Evolutionary conservation across 2,797 vertebrate genomes (phyloP), one percentile per base, ranked within the genome.

Genomic region (Pipistrellus pygmaeus): DNA sequence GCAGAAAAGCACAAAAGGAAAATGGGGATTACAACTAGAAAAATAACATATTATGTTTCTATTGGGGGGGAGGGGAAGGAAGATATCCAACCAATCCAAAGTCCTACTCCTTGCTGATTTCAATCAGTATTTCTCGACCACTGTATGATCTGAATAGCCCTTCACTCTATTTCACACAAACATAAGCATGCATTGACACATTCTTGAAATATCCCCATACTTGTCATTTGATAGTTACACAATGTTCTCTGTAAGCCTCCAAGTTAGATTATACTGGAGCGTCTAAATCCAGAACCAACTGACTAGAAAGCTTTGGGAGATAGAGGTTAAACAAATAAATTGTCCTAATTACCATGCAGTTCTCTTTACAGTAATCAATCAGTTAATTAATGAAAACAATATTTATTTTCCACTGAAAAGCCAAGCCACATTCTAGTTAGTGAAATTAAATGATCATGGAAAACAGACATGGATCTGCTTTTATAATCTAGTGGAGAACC

Each of bases 351-450:
- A 90, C 23, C 8, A 64, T 4, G 73, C 27, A 80, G 32, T 5
- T 66, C 64, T 85, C 35, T 25, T 82, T 88, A 88, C 4, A 57
- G 27, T 55, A 88, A 94, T 44, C 35, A 71, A 72, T 71, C 64
- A 92, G 44, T 84, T 84, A 95, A 71, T 82, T 62, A 95, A 93
- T 88, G 57, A 64, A 95, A 83, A 38, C 84, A 94, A 60, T 76
- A 82, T 86, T 88, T 95, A 83, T 75, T 95, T 89, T 86, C 53
- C 91, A 91, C 13, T 69, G 5, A 75, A 71, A 80, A 85, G 38
- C 4, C 41, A 85, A 88, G 57, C 17, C 48, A 57, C 21, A 88
- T 60, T 86, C 57, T 83, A 91, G 17, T 60, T 68, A 86, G 15
- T 88, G 25, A 94, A 90, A 80, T 91, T 94, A 93, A 88, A 88